A percentile compares a stretch with the other conserved stretches of the same genome.
phyloP scores from a whole-genome alignment of 2,113 vertebrate genomes.

The Cyprinodon tularosa region DNA sequence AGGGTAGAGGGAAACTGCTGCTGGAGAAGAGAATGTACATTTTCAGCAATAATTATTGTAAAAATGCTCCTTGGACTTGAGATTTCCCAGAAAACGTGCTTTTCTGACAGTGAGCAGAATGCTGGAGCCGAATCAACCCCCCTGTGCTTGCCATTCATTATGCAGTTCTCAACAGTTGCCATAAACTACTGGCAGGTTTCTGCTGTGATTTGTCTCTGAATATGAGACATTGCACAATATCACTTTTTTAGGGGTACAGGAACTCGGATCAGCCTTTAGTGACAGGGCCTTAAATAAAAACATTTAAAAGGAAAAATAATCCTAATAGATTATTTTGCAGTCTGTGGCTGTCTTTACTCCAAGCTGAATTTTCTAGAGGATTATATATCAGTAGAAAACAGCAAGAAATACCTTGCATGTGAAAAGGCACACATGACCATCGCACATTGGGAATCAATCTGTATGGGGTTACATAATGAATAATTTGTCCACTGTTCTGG shows the following conservation, averaged over 20 bases:
- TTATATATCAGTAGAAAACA: background rate
- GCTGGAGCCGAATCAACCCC: conserved; percentile 51
- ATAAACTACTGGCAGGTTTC: conserved; percentile 47
- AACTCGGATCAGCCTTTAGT: conserved; percentile 25
- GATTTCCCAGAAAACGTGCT: conserved; percentile 63
- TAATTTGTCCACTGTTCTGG: background rate
- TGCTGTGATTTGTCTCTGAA: conserved; percentile 27
- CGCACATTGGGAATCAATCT: background rate
- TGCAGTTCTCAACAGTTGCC: conserved; percentile 37
- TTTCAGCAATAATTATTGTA: conserved; percentile 49
- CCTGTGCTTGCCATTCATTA: conserved; percentile 58
- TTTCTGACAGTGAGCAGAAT: conserved; percentile 66
- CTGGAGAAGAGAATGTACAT: conserved; percentile 37
- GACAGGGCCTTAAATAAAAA: conserved; percentile 4
- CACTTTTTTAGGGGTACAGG: conserved; percentile 26
- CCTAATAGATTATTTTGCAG: conserved; percentile 6
- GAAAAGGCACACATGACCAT: background rate
- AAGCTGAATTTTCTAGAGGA: background rate
- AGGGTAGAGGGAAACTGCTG: conserved; percentile 26
- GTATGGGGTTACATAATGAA: background rate
- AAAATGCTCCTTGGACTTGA: conserved; percentile 36
- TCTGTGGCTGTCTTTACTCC: background rate
- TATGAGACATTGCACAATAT: conserved; percentile 48
- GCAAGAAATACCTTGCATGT: background rate
- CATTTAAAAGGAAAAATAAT: background rate